Evolutionary conservation across 1,140 invertebrate genomes (phyloP).

Genomic region (Onthophagus taurus): DNA sequence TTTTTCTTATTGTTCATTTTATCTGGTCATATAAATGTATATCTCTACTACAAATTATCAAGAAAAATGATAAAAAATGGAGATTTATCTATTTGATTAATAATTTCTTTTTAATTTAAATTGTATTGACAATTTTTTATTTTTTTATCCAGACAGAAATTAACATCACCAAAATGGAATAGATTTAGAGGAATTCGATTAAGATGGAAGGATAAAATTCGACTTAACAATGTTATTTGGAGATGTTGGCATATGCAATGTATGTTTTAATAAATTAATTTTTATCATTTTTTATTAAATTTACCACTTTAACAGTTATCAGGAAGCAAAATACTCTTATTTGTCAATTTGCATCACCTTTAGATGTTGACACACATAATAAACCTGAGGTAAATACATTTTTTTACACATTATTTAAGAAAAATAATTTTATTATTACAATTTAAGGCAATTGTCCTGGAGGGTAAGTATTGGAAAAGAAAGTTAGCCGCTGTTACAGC

Average conservation of each 20-base stretch:
- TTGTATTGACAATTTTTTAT: slow-evolving; percentile 21
- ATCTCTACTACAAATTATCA: no score
- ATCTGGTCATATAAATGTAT: no score
- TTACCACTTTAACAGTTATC: slow-evolving; percentile 63
- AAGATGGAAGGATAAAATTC: slow-evolving; percentile 96
- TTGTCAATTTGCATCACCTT: slow-evolving; percentile 90
- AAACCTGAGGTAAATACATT: slow-evolving; percentile 78
- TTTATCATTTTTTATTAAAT: slow-evolving; percentile 1
- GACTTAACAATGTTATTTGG: slow-evolving; percentile 99
- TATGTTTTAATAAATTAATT: slow-evolving; percentile 52
- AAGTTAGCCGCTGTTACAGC: slow-evolving; percentile 92
- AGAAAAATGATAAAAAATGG: no score
- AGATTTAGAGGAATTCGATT: slow-evolving; percentile 95
- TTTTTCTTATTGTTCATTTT: no score
- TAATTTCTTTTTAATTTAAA: no score
- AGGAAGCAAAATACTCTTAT: slow-evolving; percentile 80
- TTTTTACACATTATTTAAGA: slow-evolving; percentile 14
- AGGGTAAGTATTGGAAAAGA: slow-evolving; percentile 99
- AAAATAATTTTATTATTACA: slow-evolving; percentile 5
- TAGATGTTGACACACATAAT: slow-evolving; percentile 89
- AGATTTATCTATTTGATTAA: no score
- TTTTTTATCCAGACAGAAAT: slow-evolving; percentile 76
- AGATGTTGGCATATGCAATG: slow-evolving; percentile 99
- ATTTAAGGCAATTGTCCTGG: slow-evolving; percentile 80
- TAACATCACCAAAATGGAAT: slow-evolving; percentile 99